phyloP scores from a whole-genome alignment of 2,888 invertebrate species.

The Synanthedon vespiformis region DNA sequence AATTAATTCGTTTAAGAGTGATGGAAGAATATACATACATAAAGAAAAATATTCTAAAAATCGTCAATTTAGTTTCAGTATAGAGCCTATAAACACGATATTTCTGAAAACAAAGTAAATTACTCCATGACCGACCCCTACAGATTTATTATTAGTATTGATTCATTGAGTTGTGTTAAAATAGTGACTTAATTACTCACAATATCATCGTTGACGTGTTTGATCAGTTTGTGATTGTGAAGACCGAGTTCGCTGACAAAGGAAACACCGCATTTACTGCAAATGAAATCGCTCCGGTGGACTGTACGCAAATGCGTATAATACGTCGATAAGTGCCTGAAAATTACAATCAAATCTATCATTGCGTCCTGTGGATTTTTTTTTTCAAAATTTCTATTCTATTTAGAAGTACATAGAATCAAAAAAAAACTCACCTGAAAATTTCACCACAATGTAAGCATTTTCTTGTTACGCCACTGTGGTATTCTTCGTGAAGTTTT shows the following conservation, averaged over 20 bases:
- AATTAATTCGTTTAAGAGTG: too few relatives aligned
- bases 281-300: constrained; percentile 44
- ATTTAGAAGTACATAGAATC: too few relatives aligned
- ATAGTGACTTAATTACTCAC: constrained; percentile 17
- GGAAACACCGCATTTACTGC: constrained; percentile 45
- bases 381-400: too few relatives aligned
- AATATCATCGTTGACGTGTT: constrained; percentile 26
- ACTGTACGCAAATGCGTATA: constrained; percentile 50
- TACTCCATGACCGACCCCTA: too few relatives aligned
- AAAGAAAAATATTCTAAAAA: too few relatives aligned
- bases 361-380: too few relatives aligned
- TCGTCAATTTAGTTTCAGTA: too few relatives aligned
- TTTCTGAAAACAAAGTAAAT: too few relatives aligned
- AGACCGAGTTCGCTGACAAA: constrained; percentile 48
- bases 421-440: constrained; percentile 31
- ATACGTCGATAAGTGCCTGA: constrained; percentile 48
- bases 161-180: too few relatives aligned
- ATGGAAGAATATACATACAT: too few relatives aligned
- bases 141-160: too few relatives aligned
- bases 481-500: constrained; percentile 46
- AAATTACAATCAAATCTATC: constrained; percentile 2
- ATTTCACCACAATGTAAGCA: constrained; percentile 46
- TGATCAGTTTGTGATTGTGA: constrained; percentile 19
- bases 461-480: constrained; percentile 41
- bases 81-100: too few relatives aligned